Conservation (phyloP, 2,797 vertebrate genomes). For the Gobionotothen gibberifrons region DNA sequence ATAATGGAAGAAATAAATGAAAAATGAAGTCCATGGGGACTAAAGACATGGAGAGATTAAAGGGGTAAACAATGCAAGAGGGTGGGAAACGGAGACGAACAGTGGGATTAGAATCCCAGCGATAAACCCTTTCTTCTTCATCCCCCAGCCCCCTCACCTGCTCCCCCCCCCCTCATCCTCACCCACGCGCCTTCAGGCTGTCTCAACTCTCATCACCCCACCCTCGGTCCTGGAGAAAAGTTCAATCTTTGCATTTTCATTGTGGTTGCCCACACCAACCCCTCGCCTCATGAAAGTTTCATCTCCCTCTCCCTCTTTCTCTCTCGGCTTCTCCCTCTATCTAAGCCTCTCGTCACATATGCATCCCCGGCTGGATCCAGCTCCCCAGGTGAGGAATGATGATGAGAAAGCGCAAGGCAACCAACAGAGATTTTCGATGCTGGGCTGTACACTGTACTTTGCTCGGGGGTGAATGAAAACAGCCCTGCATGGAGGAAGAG, state of each 20-base stretch:
- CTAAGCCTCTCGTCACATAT: conserved; percentile 46
- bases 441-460: conserved; percentile 39
- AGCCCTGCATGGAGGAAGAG: conserved; percentile 33
- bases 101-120: conserved; percentile 48
- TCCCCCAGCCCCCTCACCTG: conserved; percentile 21
- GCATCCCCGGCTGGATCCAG: conserved; percentile 59
- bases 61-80: conserved; percentile 47
- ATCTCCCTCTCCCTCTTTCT: conserved; percentile 44
- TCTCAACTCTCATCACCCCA: conserved; percentile 63
- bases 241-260: conserved; percentile 81
- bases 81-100: conserved; percentile 12
- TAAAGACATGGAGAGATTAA: conserved; percentile 50
- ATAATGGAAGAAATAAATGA: conserved; percentile 32
- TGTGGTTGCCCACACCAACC: conserved; percentile 63
- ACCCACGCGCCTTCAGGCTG: conserved; percentile 43
- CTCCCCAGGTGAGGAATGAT: conserved; percentile 78
- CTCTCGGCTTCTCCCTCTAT: conserved; percentile 13
- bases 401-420: conserved; percentile 73
- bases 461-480: conserved; percentile 63
- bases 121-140: conserved; percentile 48
- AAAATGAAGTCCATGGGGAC: conserved; percentile 38
- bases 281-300: conserved; percentile 76
- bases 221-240: conserved; percentile 69
- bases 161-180: conserved; percentile 3
- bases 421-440: conserved; percentile 65